Base-by-base conservation (phyloP, 2,888 invertebrate species). In the Eristalis arbustorum region DNA sequence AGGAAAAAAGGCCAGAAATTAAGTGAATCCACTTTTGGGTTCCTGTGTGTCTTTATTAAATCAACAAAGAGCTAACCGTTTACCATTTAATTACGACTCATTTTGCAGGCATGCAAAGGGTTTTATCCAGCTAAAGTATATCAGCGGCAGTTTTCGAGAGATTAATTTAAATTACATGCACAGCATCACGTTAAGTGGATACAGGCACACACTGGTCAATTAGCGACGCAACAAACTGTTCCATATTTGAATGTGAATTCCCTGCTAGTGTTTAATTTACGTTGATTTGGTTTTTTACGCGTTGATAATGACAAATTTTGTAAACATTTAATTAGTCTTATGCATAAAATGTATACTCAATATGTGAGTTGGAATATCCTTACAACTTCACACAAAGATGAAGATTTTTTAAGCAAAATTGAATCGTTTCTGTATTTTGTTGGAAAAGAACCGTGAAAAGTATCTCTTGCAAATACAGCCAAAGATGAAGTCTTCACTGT, bases 101-200 rank as follows among this genome's bases (percentile, higher is more conserved):
- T 59, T 59, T 59, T 28, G 59, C 59, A 28, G 59, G 25, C 59
- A 28, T 59, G 23, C 25, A 59, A 59, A 23, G 59, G 25, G 13
- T 13, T 23, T 59, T 25, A 59, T 59, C 59, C 59, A 14, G 59
- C 59, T 59, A 25, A 25, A 59, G 59, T 4, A 59, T 59, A 59
- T 28, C 59, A 59, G 25, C 59, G 11, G 59, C 59, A 59, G 59
- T 59, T 49, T 49, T 49, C 49, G 49, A 28, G 59, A 59, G 25
- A 68, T 68, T 68, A 68, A 57, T 68, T 68, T 56, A 68, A 68
- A 68, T 68, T 68, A 56, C 68, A 56, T 56, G 68, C 68, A 68
- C 49, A 68, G 56, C 31, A 68, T 31, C 56, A 31, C 18, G 28
- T n/a, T 56, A 57, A 68, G 31, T 68, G 56, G 56, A 57, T 34